Base-by-base conservation (phyloP, 2,797 vertebrate species). In the Anguilla marmorata region DNA sequence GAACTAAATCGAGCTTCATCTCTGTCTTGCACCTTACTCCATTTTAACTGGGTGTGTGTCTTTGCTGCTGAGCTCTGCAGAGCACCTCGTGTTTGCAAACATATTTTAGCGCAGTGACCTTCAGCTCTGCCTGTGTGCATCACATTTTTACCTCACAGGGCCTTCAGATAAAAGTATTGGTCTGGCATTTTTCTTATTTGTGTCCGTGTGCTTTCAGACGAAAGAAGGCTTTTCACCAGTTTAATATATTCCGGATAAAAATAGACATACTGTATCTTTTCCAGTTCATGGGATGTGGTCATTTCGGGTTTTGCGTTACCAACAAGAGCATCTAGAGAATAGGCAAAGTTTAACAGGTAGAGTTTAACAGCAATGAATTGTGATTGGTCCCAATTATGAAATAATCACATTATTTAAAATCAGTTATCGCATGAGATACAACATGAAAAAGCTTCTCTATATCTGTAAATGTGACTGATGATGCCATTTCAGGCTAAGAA, bases 1-100 rank as follows among this genome's bases (percentile, higher is more conserved):
- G 83, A 56, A 72, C 89, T 84, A 48, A 45, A 82, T 48, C 41
- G 9, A 33, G 41, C 14, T 82, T 82, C 41, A n/a, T 82, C 79
- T 50, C 19, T 14, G 30, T 50, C 79, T 82, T 19, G 19, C 41
- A 9, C 41, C 41, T 82, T 37, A 82, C 79, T 82, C 37, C 79
- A 82, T 82, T 85, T n/a, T 30, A 19, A 85, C 24, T 19, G 7
- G 9, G 52, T 58, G n/a, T 8, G 48, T 85, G 24, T 58, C 14
- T 85, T 85, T 85, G 14, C 52, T 52, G 45, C 48, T 52, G 50
- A 52, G 50, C 41, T 50, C n/a, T 52, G 80, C 45, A 4, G 21
- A 83, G 45, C 45, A 27, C 1, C 19, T 83, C 2, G 7, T 48
- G 37, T 83, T 83, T 83, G 80, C 48, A 84, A 27, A 48, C n/a